These are phyloP conservation scores for Chromis chromis DNA, from an alignment of 2,797 vertebrate genomes.

Conservation along the genomic window DNA sequence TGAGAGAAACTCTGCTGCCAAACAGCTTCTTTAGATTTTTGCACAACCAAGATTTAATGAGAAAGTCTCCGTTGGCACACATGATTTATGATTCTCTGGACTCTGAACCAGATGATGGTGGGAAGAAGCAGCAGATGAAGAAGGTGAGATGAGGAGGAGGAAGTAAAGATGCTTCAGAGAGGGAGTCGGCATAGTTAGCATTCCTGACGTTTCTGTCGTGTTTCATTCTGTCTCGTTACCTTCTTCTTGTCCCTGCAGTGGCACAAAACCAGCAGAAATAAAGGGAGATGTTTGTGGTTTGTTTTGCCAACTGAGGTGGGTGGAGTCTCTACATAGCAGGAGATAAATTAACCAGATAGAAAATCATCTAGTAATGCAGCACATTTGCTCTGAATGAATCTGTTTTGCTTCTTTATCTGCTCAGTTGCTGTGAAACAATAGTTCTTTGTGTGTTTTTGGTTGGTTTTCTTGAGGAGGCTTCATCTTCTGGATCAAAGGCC, in stretches of 20 bases:
- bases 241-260: conserved; percentile 5
- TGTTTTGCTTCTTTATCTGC: background rate
- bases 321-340: conserved; percentile 4
- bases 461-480: background rate
- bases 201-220: conserved; percentile 55
- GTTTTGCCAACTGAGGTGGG: conserved; percentile 27
- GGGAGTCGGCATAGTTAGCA: conserved; percentile 57
- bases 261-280: background rate
- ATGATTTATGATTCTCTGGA: background rate
- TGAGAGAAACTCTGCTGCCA: background rate
- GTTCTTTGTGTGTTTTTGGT: background rate
- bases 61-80: background rate
- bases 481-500: background rate
- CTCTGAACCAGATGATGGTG: background rate
- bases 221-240: background rate
- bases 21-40: background rate
- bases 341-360: too few species aligned
- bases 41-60: background rate
- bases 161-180: conserved; percentile 15
- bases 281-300: conserved; percentile 37
- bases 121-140: background rate
- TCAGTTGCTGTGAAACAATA: background rate
- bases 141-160: conserved; percentile 12
- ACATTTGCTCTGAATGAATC: conserved; percentile 19
- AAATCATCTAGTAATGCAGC: conserved; percentile 16